Percentiles rank a stretch among this genome's conserved stretches.
Evolutionary conservation across 1,140 invertebrate genomes (phyloP).

Genomic region (Papilio glaucus): DNA sequence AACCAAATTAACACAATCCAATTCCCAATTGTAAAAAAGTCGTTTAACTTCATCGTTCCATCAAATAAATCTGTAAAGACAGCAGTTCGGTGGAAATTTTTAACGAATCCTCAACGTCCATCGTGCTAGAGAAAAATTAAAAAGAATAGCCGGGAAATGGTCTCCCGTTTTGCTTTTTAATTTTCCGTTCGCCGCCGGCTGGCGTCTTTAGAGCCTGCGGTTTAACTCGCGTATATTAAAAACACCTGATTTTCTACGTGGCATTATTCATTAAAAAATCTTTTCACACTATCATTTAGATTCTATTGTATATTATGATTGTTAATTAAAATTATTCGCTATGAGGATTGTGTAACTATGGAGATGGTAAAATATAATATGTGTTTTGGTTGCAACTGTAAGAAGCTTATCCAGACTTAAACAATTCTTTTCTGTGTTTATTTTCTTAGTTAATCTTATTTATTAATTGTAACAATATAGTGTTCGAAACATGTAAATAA

Average conservation of each 20-base stretch:
- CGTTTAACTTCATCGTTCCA: slow-evolving; percentile 61
- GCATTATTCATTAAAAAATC: slow-evolving; percentile 37
- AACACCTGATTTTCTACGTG: slow-evolving; percentile 44
- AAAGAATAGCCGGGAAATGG: slow-evolving; percentile 75
- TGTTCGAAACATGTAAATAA: no score
- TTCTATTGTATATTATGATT: slow-evolving; percentile 6
- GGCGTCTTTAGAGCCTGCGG: slow-evolving; percentile 44
- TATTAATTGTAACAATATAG: no score
- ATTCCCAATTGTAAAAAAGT: slow-evolving; percentile 57
- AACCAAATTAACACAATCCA: slow-evolving; percentile 50
- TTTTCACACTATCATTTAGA: slow-evolving; percentile 13
- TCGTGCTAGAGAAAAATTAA: slow-evolving; percentile 67
- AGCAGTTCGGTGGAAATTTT: slow-evolving; percentile 63
- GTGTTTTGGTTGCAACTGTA: no score
- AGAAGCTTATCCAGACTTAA: no score
- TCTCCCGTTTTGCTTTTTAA: slow-evolving; percentile 77
- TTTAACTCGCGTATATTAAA: slow-evolving; percentile 46
- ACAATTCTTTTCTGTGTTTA: no score
- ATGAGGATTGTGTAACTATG: no score
- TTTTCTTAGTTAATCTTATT: no score
- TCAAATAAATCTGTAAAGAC: slow-evolving; percentile 64
- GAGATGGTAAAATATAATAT: no score
- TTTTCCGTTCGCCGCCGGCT: slow-evolving; percentile 75
- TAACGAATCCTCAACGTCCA: slow-evolving; percentile 72
- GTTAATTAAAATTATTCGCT: not conserved